Evolutionary conservation across 1,140 invertebrate genomes (phyloP), one percentile per base, ranked within the genome.

Genomic region (Drosophila repleta): DNA sequence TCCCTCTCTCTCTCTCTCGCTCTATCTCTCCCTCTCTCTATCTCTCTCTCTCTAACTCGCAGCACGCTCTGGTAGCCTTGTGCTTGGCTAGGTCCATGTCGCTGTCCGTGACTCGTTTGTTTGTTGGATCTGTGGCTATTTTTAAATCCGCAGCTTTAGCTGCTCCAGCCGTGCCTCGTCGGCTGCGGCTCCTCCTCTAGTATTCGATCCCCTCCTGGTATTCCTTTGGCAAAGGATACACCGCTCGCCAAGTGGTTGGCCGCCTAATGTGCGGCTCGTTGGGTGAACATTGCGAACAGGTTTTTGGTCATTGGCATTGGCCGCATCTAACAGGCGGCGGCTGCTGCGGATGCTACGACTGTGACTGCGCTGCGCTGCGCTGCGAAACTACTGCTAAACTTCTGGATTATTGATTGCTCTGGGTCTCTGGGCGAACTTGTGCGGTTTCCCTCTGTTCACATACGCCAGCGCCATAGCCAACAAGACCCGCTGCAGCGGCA

Each of bases 331-430:
- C 63, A 61, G 63, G 55, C 39, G 26, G 53, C 39, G 26, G 53
- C 29, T 3, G n/a, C 58, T 41, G 48, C 20, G 15, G 29, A 29
- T 29, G 29, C 29, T 29, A 8, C 8, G 8, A 29, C 29, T 29
- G 4, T 8, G 29, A 29, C 29, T 8, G 29, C 29, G 29, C 2
- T 29, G 48, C 21, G 15, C 10, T 51, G 29, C 46, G 65, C 32
- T 35, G 10, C n/a, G n/a, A n/a, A n/a, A n/a, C 29, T 32, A 8
- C 32, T 35, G 32, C 32, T 35, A 35, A 24, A 70, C 56, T 71
- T 71, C 65, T 55, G 74, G 68, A 78, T 88, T 88, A 87, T 87
- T 88, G 83, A 87, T 87, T 88, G 83, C 83, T 87, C 78, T 87
- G 72, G 83, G 83, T 87, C 73, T 87, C 83, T 88, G 83, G 79